phyloP scores from a whole-genome alignment of 1,140 invertebrate genomes.

The Monomorium pharaonis region DNA sequence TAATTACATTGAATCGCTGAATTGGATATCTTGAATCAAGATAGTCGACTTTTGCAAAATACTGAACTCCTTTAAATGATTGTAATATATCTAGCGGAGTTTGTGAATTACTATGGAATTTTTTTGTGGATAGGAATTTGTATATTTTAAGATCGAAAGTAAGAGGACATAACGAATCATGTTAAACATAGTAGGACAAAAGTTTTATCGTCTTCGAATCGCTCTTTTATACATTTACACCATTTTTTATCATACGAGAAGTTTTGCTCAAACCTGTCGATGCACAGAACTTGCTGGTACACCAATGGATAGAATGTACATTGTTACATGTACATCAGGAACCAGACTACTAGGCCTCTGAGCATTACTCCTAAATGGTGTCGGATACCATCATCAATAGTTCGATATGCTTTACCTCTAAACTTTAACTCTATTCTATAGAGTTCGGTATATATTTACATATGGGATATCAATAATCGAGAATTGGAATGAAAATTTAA shows the following conservation, averaged over 20 bases:
- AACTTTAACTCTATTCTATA: slow-evolving; percentile 58
- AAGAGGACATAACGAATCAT: slow-evolving; percentile 30
- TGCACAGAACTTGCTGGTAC: slow-evolving; percentile 23
- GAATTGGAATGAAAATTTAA: slow-evolving; percentile 11
- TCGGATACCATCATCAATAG: slow-evolving; percentile 56
- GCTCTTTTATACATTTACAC: slow-evolving; percentile 82
- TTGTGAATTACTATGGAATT: background rate
- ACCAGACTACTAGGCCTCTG: slow-evolving; percentile 33
- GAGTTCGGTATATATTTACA: slow-evolving; percentile 24
- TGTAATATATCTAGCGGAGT: slow-evolving; percentile 37
- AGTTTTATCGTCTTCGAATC: slow-evolving; percentile 63
- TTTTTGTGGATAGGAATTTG: slow-evolving; percentile 41
- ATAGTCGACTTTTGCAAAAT: slow-evolving; percentile 20
- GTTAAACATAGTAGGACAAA: slow-evolving; percentile 66
- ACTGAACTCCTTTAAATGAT: background rate
- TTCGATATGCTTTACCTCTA: slow-evolving; percentile 49
- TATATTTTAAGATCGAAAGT: slow-evolving; percentile 42
- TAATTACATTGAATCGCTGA: slow-evolving; percentile 14
- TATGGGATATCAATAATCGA: slow-evolving; percentile 8
- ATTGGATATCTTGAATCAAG: slow-evolving; percentile 34
- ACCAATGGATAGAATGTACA: background rate
- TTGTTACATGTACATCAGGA: background rate
- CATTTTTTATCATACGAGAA: slow-evolving; percentile 70
- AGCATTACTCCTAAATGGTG: slow-evolving; percentile 37
- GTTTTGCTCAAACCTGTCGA: slow-evolving; percentile 69